phyloP scores from a whole-genome alignment of 2,888 invertebrate genomes.

The Eupelmus urozonus region DNA sequence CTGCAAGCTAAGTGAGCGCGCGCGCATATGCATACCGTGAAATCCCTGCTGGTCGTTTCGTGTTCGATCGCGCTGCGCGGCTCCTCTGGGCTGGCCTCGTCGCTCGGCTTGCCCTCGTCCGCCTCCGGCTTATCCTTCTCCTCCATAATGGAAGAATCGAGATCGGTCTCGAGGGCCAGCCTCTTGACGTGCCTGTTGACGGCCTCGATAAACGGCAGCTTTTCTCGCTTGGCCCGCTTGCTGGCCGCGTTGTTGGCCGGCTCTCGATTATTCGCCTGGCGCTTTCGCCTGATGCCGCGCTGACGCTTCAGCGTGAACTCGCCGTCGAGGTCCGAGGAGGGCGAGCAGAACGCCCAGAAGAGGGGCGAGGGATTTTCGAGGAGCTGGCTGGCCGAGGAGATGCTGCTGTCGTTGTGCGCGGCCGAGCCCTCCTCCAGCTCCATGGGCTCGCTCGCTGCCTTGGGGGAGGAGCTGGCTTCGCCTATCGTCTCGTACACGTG shows the following conservation, averaged over 20 bases:
- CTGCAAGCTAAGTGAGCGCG: too few relatives aligned
- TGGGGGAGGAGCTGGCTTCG: slow-evolving; percentile 33
- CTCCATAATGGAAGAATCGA: slow-evolving; percentile 63
- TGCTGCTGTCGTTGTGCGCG: slow-evolving; percentile 73
- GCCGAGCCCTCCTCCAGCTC: slow-evolving; percentile 61
- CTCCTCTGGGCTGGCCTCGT: slow-evolving; percentile 55
- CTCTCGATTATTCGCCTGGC: slow-evolving; percentile 63
- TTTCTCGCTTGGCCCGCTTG: slow-evolving; percentile 55
- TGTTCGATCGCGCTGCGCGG: background rate
- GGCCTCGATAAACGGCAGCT: slow-evolving; percentile 67
- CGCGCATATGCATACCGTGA: slow-evolving; percentile 7
- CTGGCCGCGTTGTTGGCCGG: slow-evolving; percentile 61
- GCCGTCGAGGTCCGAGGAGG: slow-evolving; percentile 70
- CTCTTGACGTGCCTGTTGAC: slow-evolving; percentile 73
- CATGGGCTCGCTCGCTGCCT: background rate
- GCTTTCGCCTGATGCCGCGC: slow-evolving; percentile 73
- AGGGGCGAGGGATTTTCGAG: slow-evolving; percentile 75
- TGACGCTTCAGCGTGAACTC: slow-evolving; percentile 74
- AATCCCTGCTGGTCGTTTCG: background rate
- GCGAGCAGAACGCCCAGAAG: slow-evolving; percentile 73
- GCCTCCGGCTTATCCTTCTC: slow-evolving; percentile 5
- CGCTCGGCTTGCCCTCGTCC: slow-evolving; percentile 63
- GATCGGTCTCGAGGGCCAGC: slow-evolving; percentile 71
- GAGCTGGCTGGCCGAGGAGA: slow-evolving; percentile 75
- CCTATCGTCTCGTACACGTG: slow-evolving; percentile 67